Evolutionary conservation across 2,797 vertebrate genomes (phyloP), one percentile per base, ranked within the genome.

Genomic region (Stomatorhinus walkeri): DNA sequence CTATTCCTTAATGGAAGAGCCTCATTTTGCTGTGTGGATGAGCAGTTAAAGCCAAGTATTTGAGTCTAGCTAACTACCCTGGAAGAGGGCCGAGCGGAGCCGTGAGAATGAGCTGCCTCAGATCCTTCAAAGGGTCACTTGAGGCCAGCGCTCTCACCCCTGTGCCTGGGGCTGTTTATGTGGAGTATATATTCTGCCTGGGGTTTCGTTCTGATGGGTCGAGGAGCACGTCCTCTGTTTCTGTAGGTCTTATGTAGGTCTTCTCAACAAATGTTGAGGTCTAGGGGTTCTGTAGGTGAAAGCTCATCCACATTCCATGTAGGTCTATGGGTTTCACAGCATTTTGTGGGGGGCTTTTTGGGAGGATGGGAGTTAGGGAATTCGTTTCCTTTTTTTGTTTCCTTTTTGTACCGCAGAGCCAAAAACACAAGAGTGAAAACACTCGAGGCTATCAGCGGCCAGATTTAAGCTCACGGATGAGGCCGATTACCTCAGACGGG

Each of bases 401-500:
- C 49, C 49, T 85, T 51, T 49, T 85, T 52, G 43, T 85, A 14
- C 49, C n/a, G 1, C 28, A 14, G 16, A 43, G 56, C 56, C 10
- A 56, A 85, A 85, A 85, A 81, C 51, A 83, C 32, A 49, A 76
- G 22, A 83, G 36, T 9, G 36, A 76, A 56, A 88, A 83, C 51
- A 54, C 36, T 49, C 4, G 1, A 79, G 40, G 88, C 72, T n/a
- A 84, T 88, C 54, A 51, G 51, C 36, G 22, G 72, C 52, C 19
- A 8, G n/a, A 88, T 84, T 46, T 48, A 83, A 61, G 51, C 28
- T 40, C 8, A 52, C 16, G 79, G 76, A 88, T 88, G 88, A 59
- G 64, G 24, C 52, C 10, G 88, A 83, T 83, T 88, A 46, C 51
- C 48, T 88, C 49, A 52, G 36, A 83, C 54, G n/a, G 88, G 40